Conservation (phyloP, 1,140 invertebrate species). For the Tetranychus urticae region DNA sequence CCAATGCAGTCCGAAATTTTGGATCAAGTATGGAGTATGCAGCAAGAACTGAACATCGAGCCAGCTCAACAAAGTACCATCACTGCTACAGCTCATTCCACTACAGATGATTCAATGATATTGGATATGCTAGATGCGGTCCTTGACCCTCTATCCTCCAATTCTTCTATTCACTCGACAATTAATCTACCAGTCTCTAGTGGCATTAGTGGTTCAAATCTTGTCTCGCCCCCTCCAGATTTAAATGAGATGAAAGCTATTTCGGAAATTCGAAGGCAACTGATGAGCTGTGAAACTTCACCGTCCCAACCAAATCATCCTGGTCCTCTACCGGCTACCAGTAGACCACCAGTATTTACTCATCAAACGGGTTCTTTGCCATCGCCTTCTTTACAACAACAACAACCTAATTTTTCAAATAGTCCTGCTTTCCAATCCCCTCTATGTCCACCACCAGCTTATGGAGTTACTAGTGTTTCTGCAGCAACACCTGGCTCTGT, state of each 20-base stretch:
- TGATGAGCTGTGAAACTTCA: slow-evolving; percentile 56
- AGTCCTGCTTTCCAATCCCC: background rate
- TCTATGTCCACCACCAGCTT: slow-evolving; percentile 1
- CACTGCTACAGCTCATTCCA: background rate
- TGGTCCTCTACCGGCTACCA: background rate
- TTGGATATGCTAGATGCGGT: slow-evolving; percentile 7
- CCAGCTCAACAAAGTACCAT: background rate
- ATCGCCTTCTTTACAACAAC: background rate
- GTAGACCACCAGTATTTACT: background rate
- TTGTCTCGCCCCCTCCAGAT: slow-evolving; percentile 14
- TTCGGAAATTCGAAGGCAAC: slow-evolving; percentile 60
- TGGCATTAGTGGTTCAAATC: background rate
- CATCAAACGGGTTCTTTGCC: background rate
- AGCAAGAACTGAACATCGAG: slow-evolving; percentile 12
- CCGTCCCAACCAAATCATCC: background rate
- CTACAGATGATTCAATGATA: slow-evolving; percentile 2
- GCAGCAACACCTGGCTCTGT: background rate
- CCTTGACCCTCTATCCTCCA: background rate
- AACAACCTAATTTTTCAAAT: background rate
- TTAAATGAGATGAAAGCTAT: slow-evolving; percentile 57
- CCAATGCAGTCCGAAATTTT: slow-evolving; percentile 49
- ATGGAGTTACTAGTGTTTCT: background rate
- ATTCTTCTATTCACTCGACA: background rate
- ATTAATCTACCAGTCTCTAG: background rate
- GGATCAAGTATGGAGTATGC: slow-evolving; percentile 35